Percentiles rank a stretch among this genome's conserved stretches.
Conservation (phyloP, 2,797 vertebrate species). For the Erethizon dorsatum region DNA sequence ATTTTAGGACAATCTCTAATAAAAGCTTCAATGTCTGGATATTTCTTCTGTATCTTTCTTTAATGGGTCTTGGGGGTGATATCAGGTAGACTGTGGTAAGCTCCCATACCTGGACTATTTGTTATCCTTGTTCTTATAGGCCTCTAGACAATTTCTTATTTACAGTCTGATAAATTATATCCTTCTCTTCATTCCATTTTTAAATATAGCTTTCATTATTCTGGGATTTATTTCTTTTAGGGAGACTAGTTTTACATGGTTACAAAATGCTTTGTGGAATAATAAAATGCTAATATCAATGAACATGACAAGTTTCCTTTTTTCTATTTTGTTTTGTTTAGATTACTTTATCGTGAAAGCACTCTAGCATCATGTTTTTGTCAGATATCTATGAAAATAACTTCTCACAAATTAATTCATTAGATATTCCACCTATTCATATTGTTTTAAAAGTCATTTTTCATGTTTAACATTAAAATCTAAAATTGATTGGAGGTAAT, state of each 20-base stretch:
- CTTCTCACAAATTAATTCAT: background rate
- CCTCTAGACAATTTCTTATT: constrained; percentile 52
- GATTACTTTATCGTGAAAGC: constrained; percentile 43
- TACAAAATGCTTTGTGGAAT: constrained; percentile 9
- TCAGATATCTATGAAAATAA: constrained; percentile 12
- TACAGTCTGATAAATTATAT: constrained; percentile 48
- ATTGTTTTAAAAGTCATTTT: background rate
- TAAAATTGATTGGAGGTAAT: constrained; percentile 17
- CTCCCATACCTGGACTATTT: background rate
- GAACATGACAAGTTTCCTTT: constrained; percentile 13
- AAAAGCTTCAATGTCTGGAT: constrained; percentile 45
- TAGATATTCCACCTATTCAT: background rate
- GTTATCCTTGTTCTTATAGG: background rate
- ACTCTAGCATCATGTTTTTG: background rate
- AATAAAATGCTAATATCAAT: constrained; percentile 30
- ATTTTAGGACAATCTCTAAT: constrained; percentile 62
- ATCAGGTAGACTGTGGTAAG: constrained; percentile 46
- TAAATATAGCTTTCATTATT: constrained; percentile 54
- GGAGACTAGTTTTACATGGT: background rate
- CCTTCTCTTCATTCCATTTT: constrained; percentile 33
- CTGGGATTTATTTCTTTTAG: constrained; percentile 56
- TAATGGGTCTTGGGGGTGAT: background rate
- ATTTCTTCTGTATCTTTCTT: constrained; percentile 1
- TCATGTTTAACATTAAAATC: background rate
- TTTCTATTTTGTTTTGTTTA: constrained; percentile 46